Base-by-base conservation (phyloP, 2,888 invertebrate genomes). In the Thymelicus sylvestris region DNA sequence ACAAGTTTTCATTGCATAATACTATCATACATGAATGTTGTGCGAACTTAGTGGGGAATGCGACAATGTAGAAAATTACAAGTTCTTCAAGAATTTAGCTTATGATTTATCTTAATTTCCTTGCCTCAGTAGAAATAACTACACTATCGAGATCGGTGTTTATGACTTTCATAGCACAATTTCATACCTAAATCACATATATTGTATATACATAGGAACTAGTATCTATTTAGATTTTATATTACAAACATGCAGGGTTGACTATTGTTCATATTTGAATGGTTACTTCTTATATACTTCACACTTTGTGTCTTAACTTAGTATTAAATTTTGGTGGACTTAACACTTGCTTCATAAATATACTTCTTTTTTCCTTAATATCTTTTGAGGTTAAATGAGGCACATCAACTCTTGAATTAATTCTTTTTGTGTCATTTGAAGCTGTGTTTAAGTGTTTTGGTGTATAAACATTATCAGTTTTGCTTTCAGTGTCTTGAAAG, bases 281-380 rank as follows among this genome's bases (percentile, higher is more conserved):
- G 24, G 55, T 55, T 24, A 55, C 55, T 3, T n/a, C 2, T 24
- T 52, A 0, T 52, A 52, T 52, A 7, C 19, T 55, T 76, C 81
- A 91, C 44, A 87, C 86, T 80, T 92, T 92, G 81, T 91, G 87
- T 81, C 83, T 86, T 79, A 91, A 78, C 76, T 91, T 92, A 44
- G 91, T 91, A 75, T 94, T 94, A 75, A 95, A 93, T 86, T 94
- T 95, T 70, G 95, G 94, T 63, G 95, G 95, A 74, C 92, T 95
- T 73, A 95, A 84, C 69, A 95, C 95, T 87, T 95, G 95, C 81
- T 95, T 95, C 82, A 95, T 87, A 82, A 95, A 95, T 75, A 95
- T 79, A 72, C 93, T 93, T 77, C 93, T 86, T 77, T 94, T 95
- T 68, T 95, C 95, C 75, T 92, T 94, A 15, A 94, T 81, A 76